Conservation (phyloP, 2,797 vertebrate species). For the Prunella strophiata region DNA sequence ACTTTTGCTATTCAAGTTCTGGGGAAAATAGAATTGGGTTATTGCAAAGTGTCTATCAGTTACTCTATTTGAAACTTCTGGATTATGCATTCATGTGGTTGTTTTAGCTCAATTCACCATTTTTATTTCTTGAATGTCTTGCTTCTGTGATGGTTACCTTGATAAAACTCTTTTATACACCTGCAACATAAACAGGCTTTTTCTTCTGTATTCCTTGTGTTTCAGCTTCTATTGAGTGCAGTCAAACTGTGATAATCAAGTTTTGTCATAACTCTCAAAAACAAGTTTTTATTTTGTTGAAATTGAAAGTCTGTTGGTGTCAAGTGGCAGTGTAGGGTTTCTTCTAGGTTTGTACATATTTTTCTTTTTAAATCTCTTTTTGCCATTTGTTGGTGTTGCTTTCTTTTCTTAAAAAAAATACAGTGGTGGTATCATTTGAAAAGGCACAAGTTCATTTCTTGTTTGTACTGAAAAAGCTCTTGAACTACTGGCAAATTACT, state of each 20-base stretch:
- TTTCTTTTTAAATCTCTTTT: not conserved
- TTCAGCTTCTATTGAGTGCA: not conserved
- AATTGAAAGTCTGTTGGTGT: not conserved
- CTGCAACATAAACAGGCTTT: not conserved
- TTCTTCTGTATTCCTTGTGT: not conserved
- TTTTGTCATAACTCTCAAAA: not conserved
- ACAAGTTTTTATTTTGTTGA: not conserved
- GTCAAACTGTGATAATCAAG: not conserved
- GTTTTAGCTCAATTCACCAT: not conserved
- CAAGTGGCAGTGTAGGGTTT: fast-evolving
- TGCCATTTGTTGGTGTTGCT: not conserved
- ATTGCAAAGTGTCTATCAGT: not conserved
- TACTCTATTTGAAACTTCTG: not conserved
- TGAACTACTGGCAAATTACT: not conserved
- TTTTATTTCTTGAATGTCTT: not conserved
- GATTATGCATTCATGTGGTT: not conserved
- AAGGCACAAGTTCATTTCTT: not conserved
- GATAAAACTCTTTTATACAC: not conserved
- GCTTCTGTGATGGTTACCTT: not conserved
- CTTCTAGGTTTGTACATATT: not conserved
- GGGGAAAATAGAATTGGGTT: not conserved
- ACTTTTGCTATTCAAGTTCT: not conserved
- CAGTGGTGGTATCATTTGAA: not conserved
- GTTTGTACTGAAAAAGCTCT: not conserved
- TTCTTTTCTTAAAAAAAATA: not conserved